Evolutionary conservation across 1,140 invertebrate species (phyloP).

Genomic region (Hormaphis cornu): DNA sequence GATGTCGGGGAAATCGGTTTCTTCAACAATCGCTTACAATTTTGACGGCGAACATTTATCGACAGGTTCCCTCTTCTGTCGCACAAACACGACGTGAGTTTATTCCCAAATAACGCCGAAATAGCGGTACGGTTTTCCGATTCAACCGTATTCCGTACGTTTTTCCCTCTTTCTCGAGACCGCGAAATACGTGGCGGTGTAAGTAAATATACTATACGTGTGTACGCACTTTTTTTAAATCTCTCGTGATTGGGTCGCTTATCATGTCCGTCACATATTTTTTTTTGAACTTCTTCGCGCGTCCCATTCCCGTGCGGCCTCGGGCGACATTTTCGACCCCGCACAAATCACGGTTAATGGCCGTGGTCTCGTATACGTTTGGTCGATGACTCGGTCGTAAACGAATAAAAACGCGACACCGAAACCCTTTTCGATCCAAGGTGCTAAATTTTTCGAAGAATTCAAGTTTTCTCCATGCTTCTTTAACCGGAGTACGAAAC

Average conservation of each 20-base stretch:
- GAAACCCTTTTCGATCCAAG: no score
- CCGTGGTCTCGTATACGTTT: no score
- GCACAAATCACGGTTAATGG: no score
- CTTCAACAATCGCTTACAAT: not conserved
- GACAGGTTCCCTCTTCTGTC: not conserved
- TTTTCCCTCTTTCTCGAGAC: conserved; percentile 24
- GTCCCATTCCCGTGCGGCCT: no score
- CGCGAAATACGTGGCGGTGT: no score
- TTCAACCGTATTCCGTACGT: not conserved
- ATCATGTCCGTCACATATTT: conserved; percentile 16
- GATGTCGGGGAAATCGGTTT: not conserved
- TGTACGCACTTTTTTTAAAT: not conserved
- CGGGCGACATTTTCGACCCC: not conserved
- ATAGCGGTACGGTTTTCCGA: not conserved
- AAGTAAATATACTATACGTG: not conserved
- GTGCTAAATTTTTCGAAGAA: no score
- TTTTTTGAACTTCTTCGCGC: not conserved
- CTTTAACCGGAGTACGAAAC: no score
- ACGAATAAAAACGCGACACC: no score
- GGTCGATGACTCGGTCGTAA: no score
- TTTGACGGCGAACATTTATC: not conserved
- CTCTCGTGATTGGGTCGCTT: not conserved
- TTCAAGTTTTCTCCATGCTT: no score
- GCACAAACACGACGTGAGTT: not conserved
- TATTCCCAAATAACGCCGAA: not conserved